Base-by-base conservation (phyloP, 2,113 vertebrate genomes). In the Hypocryptadius cinnamomeus region DNA sequence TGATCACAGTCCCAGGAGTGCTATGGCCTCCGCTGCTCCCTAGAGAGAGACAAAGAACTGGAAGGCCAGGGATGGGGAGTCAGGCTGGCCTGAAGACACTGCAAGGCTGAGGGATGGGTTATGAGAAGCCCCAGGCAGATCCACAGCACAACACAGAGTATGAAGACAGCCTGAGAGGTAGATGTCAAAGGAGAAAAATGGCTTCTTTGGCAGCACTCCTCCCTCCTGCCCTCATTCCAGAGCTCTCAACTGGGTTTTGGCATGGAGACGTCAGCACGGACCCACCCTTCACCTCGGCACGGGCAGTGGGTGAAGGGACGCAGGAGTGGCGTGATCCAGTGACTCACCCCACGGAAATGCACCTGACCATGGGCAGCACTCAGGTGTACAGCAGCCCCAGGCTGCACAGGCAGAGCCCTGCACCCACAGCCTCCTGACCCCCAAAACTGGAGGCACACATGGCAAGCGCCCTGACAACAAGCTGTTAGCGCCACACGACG, bases 401-500 rank as follows among this genome's bases (percentile, higher is more conserved):
- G 27, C 2, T 30, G 78, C 70, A 39, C 51, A 22, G 47, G 39
- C 39, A 77, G 27, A 81, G 56, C 48, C 79, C 61, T 9, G 10
- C 6, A 7, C 22, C 22, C 57, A 37, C 35, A 5, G 76, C 54
- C 37, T 42, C 33, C 72, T 60, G 33, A 9, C n/a, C 61, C 65
- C 35, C 60, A 66, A 5, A 54, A 28, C 70, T 37, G 31, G n/a
- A 65, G 61, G 57, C 50, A 69, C 13, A 28, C 40, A 18, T 63
- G 44, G 57, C 56, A 76, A n/a, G 59, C 22, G 15, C 12, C 33
- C 37, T 14, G 11, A 56, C 1, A 3, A 65, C 28, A 45, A 54
- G 24, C 19, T 39, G 28, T 18, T 1, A 4, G 35, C 5, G 11
- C 16, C 12, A 6, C 40, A 42, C 0, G 0, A 50, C 1, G 0